phyloP scores from a whole-genome alignment of 2,888 invertebrate species.

The Ypsolopha scabrella region DNA sequence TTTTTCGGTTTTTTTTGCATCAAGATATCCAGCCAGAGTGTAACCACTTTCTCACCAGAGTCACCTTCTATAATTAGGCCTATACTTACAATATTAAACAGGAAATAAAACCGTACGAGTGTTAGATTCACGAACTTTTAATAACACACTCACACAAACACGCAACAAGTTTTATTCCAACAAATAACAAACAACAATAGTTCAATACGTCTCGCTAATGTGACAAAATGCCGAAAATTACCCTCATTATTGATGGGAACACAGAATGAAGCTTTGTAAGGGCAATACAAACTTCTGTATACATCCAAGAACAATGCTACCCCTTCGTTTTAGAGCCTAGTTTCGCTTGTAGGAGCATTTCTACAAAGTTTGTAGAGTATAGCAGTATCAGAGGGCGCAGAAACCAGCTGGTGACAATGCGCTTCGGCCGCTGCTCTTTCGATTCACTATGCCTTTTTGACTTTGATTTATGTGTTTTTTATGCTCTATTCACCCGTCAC shows the following conservation, averaged over 20 bases:
- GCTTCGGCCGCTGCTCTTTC: constrained; percentile 50
- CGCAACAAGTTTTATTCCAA: neutral
- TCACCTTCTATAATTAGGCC: too few relatives aligned
- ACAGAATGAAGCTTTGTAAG: constrained; percentile 41
- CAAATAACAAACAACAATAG: constrained; percentile 48
- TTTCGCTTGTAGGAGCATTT: too few relatives aligned
- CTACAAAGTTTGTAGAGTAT: too few relatives aligned
- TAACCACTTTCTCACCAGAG: too few relatives aligned
- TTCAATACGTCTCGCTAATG: constrained; percentile 56
- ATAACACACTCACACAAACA: neutral
- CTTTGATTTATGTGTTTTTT: constrained; percentile 71
- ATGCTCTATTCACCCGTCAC: constrained; percentile 66
- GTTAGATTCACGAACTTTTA: neutral
- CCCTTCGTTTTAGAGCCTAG: too few relatives aligned
- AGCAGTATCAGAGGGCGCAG: constrained; percentile 17
- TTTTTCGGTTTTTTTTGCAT: too few relatives aligned
- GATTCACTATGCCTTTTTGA: constrained; percentile 71
- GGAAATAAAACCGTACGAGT: neutral
- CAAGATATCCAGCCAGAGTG: too few relatives aligned
- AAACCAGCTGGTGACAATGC: constrained; percentile 59
- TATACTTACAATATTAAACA: too few relatives aligned
- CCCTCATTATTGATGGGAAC: constrained; percentile 67
- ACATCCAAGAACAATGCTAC: too few relatives aligned
- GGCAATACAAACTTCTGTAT: too few relatives aligned
- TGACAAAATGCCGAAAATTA: constrained; percentile 66